Evolutionary conservation across 2,797 vertebrate species (phyloP), one percentile per base, ranked within the genome.

Genomic region (Setipinna tenuifilis): DNA sequence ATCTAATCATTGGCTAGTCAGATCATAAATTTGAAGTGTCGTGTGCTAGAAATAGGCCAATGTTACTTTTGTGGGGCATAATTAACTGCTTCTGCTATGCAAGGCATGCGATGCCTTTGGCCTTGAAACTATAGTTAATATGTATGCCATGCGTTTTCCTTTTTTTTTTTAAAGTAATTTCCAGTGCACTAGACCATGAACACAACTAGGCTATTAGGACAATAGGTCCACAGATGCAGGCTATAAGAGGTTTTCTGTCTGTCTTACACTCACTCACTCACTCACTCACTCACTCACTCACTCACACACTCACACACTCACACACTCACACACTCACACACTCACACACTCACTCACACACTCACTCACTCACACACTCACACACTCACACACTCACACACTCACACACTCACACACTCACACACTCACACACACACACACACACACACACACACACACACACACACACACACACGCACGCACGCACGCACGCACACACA

Each of bases 281-380:
- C 44, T 54, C 23, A 7, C 21, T 31, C 21, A 1, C 44, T 35
- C 19, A 31, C 68, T 9, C 21, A 44, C 10, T 28, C 21, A 11
- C n/a, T n/a, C 35, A 23, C 48, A 17, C 82, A 87, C 82, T 58
- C 44, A 54, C 41, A n/a, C 19, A 5, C 28, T 62, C 82, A 89
- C 58, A 46, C 46, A 48, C 46, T 4, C 46, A 48, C 46, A 48
- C 3, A 48, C 46, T 4, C 46, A n/a, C n/a, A n/a, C n/a, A n/a
- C n/a, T n/a, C n/a, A n/a, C n/a, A n/a, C n/a, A n/a, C n/a, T n/a
- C n/a, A n/a, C n/a, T n/a, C n/a, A n/a, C n/a, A n/a, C 46, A 4
- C 46, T 48, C 46, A 4, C 57, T 57, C 78, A 85, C 41, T 10
- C 14, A 7, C 57, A 58, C 57, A 58, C 57, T 12, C 57, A 58